Evolutionary conservation across 2,888 invertebrate genomes (phyloP), one percentile per base, ranked within the genome.

Genomic region (Halictus ligatus): DNA sequence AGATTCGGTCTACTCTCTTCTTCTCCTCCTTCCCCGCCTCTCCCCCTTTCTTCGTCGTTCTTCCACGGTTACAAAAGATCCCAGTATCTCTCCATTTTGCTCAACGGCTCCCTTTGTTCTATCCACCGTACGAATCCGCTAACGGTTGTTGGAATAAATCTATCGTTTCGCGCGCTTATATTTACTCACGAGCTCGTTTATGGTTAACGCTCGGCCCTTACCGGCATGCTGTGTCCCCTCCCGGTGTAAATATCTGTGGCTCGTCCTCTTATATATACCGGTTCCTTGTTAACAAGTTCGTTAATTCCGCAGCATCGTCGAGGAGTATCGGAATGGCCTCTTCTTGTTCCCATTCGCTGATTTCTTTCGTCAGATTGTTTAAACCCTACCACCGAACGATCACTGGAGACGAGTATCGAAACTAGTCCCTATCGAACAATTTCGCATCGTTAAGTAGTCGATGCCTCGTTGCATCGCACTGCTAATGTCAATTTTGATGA

Each of bases 1-100:
- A 90, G 87, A 88, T 89, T 91, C 89, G 86, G 87, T 84, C 79
- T 78, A 85, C 86, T 80, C 83, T 84, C 50, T 43, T 82, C 50
- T 75, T 54, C 43, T 7, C 1, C 64, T 3, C n/a, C 81, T 81
- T 54, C 43, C 78, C 50, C 76, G 29, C 54, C 46, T 15, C 5
- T 7, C 83, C 75, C 50, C 60, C n/a, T 12, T 29, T 15, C 29
- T 15, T 25, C 29, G 64, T 81, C 60, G 64, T 67, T 67, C 79
- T 78, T 77, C 50, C 80, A 54, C 67, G 75, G 78, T 78, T 84
- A 82, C 75, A 84, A 87, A 90, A 87, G 85, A 72, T 76, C 86
- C 54, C 48, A 71, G 50, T 79, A 75, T 86, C 82, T 83, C 75
- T 69, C 29, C 75, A 67, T 80, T 84, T 64, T 72, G 67, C 71